Evolutionary conservation across 2,888 invertebrate genomes (phyloP).

Genomic region (Oxytorus armatus): DNA sequence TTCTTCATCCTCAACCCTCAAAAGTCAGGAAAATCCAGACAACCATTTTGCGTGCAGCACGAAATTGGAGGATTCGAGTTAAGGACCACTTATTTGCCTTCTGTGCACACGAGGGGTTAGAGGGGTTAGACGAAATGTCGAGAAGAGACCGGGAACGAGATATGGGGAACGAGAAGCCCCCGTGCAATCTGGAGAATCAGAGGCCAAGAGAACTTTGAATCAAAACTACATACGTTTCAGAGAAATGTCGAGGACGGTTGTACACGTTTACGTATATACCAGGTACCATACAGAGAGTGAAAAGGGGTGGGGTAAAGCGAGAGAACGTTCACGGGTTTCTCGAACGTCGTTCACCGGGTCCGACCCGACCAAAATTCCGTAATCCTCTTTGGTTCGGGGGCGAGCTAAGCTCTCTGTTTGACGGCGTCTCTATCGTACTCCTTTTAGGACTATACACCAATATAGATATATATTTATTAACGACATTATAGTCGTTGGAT

Average conservation of each 20-base stretch:
- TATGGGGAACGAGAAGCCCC: background rate
- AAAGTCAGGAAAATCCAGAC: constrained; percentile 1
- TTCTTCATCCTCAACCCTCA: too few species aligned
- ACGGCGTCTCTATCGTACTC: constrained; percentile 73
- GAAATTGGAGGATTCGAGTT: constrained; percentile 9
- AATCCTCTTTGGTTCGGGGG: constrained; percentile 84
- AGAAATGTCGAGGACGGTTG: constrained; percentile 19
- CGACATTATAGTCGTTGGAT: constrained; percentile 23
- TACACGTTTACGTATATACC: constrained; percentile 31
- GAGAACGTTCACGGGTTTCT: constrained; percentile 43
- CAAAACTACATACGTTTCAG: constrained; percentile 7
- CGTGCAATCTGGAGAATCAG: constrained; percentile 5
- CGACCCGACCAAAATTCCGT: constrained; percentile 80
- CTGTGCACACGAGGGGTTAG: too few species aligned
- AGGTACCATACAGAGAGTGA: constrained; percentile 2
- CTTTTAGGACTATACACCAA: constrained; percentile 38
- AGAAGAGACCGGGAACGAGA: background rate
- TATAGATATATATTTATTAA: constrained; percentile 27
- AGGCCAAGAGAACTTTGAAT: constrained; percentile 1
- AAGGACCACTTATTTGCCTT: constrained; percentile 28
- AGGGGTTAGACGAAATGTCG: constrained; percentile 10
- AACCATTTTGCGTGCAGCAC: background rate
- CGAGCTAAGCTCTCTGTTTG: constrained; percentile 82
- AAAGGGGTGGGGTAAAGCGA: constrained; percentile 51
- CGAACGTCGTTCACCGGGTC: constrained; percentile 36